A percentile compares a stretch with the other conserved stretches of the same genome.
These are phyloP conservation scores for Luehdorfia chinensis DNA, from an alignment of 1,140 invertebrate genomes.

Conservation along the genomic window DNA sequence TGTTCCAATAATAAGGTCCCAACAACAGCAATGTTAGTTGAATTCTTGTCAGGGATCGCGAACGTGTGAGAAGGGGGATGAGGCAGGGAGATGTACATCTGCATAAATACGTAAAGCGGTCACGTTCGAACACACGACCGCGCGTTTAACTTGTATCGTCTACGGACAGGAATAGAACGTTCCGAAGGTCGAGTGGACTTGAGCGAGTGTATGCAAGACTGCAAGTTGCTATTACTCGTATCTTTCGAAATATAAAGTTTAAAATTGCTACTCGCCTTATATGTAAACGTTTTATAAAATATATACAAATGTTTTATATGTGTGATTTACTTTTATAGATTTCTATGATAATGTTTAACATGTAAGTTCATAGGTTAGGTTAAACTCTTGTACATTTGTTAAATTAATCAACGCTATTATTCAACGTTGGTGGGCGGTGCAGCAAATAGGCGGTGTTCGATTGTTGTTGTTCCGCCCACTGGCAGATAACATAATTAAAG, in stretches of 20 bases:
- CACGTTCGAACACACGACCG: slow-evolving; percentile 45
- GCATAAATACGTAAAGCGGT: slow-evolving; percentile 67
- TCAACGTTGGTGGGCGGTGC: slow-evolving; percentile 24
- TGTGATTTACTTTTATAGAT: too few relatives aligned
- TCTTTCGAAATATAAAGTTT: too few relatives aligned
- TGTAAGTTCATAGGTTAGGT: too few relatives aligned
- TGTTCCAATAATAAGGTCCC: slow-evolving; percentile 50
- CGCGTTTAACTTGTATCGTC: slow-evolving; percentile 51
- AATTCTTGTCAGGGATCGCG: slow-evolving; percentile 47
- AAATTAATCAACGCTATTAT: slow-evolving; percentile 8
- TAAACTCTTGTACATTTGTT: slow-evolving; percentile 11
- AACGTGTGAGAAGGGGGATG: slow-evolving; percentile 24
- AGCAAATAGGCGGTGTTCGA: slow-evolving; percentile 28
- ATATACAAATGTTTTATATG: too few relatives aligned
- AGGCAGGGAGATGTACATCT: slow-evolving; percentile 40
- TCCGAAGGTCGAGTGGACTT: slow-evolving; percentile 25
- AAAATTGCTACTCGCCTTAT: too few relatives aligned
- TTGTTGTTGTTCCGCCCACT: slow-evolving; percentile 38
- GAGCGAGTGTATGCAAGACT: slow-evolving; percentile 5
- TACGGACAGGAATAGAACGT: slow-evolving; percentile 23
- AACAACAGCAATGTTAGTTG: slow-evolving; percentile 45
- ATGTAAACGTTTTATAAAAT: too few relatives aligned
- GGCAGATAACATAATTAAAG: slow-evolving; percentile 26
- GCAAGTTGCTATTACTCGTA: too few relatives aligned
- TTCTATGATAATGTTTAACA: too few relatives aligned